These are phyloP conservation scores for Rhinogobio ventralis DNA, from an alignment of 2,797 vertebrate species.

Conservation along the genomic window DNA sequence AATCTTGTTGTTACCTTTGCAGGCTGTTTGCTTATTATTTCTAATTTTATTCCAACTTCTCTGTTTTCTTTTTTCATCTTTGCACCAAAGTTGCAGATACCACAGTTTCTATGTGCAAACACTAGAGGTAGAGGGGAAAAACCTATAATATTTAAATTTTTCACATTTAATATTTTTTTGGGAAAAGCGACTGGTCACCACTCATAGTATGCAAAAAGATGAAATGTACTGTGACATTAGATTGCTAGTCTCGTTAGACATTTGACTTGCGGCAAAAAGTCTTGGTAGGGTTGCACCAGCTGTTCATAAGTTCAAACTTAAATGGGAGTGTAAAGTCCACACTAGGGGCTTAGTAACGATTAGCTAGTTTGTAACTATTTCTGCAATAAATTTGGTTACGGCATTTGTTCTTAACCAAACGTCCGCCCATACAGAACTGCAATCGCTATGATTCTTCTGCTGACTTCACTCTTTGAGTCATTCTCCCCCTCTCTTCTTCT, in stretches of 20 bases:
- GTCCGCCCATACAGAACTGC: too few species aligned
- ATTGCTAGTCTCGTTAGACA: not conserved
- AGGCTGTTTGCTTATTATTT: conserved; percentile 33
- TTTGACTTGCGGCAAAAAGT: not conserved
- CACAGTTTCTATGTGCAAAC: not conserved
- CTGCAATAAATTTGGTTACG: not conserved
- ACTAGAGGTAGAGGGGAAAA: not conserved
- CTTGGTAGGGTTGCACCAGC: not conserved
- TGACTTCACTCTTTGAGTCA: too few species aligned
- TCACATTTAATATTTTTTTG: not conserved
- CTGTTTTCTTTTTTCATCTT: not conserved
- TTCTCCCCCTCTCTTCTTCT: too few species aligned
- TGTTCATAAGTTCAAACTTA: not conserved
- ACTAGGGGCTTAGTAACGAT: not conserved
- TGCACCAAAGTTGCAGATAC: not conserved
- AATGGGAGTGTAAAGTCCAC: not conserved
- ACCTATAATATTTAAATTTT: not conserved
- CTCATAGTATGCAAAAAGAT: not conserved
- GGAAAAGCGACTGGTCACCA: not conserved
- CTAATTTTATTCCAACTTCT: not conserved
- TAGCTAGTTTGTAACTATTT: not conserved
- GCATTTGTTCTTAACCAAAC: not conserved
- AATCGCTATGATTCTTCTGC: too few species aligned
- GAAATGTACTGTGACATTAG: conserved; percentile 13
- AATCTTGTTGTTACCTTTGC: conserved; percentile 29